Evolutionary conservation across 2,797 vertebrate genomes (phyloP), one percentile per base, ranked within the genome.

Genomic region (Neosilurus mollespiculum): DNA sequence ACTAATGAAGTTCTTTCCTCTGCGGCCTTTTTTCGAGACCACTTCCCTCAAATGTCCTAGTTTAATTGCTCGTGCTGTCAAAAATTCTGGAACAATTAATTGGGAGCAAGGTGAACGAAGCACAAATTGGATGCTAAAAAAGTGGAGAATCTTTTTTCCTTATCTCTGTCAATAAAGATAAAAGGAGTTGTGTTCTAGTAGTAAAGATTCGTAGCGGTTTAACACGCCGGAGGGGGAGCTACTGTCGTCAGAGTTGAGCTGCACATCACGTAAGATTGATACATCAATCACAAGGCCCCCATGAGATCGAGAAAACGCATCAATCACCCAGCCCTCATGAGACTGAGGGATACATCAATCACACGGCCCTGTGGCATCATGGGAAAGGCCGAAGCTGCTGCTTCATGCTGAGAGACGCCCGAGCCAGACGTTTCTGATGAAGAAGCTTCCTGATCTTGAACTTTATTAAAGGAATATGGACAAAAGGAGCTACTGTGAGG

Each of bases 31-130:
- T 66, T 6, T 6, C 62, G 26, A 82, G 73, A 87, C 83, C 84
- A 69, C 61, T 54, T 83, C 76, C 59, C 69, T 81, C 66, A 86
- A 77, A 87, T 61, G 54, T 78, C 34, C 51, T 85, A 30, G 70
- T 86, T 75, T 83, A 85, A 88, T 81, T 86, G 80, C 77, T 76
- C 77, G 65, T 69, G 53, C 77, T 85, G 77, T 71, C 54, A 43
- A 72, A 73, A 82, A 81, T 86, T 88, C 84, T 87, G 66, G 83
- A 87, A 84, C 85, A 78, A 83, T 85, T 81, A 86, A 80, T 85
- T 86, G 64, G 67, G 73, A 81, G 49, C 54, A 81, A 85, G 84
- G 83, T 75, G 81, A 85, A 75, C 61, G 26, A 84, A 85, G 69
- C 62, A 34, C 24, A 56, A 56, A 80, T 66, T 59, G 15, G 61